Percentiles rank a stretch among this genome's conserved stretches.
Conservation (phyloP, 2,113 vertebrate genomes). For the Anoura caudifer region DNA sequence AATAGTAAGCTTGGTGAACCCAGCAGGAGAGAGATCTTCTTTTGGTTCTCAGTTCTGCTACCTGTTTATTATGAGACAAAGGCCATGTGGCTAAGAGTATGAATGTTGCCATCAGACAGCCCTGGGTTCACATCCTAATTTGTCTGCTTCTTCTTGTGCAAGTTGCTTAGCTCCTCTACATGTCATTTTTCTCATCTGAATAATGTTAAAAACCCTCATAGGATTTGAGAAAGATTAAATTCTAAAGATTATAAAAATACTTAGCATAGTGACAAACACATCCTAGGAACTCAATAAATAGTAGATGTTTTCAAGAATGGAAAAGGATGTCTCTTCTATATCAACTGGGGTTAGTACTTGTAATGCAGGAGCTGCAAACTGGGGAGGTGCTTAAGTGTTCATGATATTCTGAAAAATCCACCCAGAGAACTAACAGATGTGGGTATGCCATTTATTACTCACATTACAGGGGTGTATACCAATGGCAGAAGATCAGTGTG, state of each 20-base stretch:
- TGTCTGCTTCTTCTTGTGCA: neutral
- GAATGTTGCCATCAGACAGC: neutral
- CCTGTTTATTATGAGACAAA: neutral
- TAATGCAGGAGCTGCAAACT: no score
- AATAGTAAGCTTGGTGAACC: neutral
- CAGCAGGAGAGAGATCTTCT: neutral
- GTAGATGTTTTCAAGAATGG: neutral
- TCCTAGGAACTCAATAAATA: neutral
- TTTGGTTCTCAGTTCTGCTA: neutral
- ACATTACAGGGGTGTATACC: no score
- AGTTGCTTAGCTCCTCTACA: neutral
- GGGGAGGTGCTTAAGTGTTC: no score
- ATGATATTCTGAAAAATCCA: no score
- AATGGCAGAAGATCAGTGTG: no score
- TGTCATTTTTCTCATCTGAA: neutral
- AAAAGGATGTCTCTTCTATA: neutral
- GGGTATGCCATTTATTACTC: no score
- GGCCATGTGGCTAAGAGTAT: neutral
- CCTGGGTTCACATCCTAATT: neutral
- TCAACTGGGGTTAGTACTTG: neutral
- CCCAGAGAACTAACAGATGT: no score
- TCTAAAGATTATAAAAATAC: neutral
- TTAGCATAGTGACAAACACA: neutral
- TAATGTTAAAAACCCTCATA: neutral
- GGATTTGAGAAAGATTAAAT: neutral